These are phyloP conservation scores for Coracopsis vasa DNA, from an alignment of 2,113 vertebrate genomes.

Conservation along the genomic window DNA sequence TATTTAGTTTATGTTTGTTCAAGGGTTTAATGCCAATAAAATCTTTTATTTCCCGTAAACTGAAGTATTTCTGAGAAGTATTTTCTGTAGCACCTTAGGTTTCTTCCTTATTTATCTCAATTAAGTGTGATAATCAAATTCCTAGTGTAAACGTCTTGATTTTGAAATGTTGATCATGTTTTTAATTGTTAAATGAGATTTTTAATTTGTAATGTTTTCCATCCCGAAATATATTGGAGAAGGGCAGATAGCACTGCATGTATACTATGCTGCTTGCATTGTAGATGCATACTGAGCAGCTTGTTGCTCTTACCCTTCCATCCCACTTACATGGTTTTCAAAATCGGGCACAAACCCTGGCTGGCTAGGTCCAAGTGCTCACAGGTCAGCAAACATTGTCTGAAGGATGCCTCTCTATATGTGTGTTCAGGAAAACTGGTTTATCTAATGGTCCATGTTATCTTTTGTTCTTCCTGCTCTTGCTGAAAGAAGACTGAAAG, in stretches of 20 bases:
- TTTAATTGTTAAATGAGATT: neutral
- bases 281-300: neutral
- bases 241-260: neutral
- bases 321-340: neutral
- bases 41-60: neutral
- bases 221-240: neutral
- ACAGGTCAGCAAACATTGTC: constrained; percentile 40
- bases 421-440: neutral
- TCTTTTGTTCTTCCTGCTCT: neutral
- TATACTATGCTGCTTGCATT: neutral
- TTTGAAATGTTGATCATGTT: neutral
- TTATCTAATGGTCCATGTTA: neutral
- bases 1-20: neutral
- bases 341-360: neutral
- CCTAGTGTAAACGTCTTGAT: neutral
- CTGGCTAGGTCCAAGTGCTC: neutral
- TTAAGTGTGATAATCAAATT: neutral
- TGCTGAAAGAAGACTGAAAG: neutral
- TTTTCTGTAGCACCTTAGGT: neutral
- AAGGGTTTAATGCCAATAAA: neutral
- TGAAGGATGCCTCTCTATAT: neutral
- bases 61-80: neutral
- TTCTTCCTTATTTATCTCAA: neutral
- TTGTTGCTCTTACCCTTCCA: neutral
- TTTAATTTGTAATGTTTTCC: neutral